Evolutionary conservation across 2,113 vertebrate species (phyloP).

Genomic region (Toxostoma redivivum): DNA sequence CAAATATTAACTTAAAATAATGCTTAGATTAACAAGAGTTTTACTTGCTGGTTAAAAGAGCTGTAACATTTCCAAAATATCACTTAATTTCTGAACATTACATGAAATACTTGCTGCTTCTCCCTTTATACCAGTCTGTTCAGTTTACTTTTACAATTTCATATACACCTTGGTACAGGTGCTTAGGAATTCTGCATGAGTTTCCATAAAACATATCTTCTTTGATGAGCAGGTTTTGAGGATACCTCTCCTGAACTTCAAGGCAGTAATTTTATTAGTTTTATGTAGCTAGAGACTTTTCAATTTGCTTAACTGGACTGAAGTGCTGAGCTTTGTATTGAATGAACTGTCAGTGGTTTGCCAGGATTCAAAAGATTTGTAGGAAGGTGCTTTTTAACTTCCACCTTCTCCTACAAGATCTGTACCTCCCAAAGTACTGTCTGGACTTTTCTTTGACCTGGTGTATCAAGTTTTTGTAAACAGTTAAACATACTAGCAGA

Average conservation of each 20-base stretch:
- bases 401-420: neutral
- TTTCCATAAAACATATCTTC: neutral
- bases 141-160: neutral
- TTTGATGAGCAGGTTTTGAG: neutral
- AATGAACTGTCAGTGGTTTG: neutral
- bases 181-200: neutral
- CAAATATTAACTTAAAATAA: neutral
- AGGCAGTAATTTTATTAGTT: neutral
- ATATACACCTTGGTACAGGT: neutral
- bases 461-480: neutral
- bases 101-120: neutral
- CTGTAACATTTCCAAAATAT: neutral
- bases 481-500: neutral
- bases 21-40: neutral
- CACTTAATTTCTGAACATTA: neutral
- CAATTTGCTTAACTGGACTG: neutral
- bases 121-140: neutral
- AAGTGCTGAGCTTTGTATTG: neutral
- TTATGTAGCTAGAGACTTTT: neutral
- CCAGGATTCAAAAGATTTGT: neutral
- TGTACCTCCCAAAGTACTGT: neutral
- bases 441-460: neutral
- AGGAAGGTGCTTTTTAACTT: neutral
- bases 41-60: neutral
- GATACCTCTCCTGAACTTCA: neutral